Conservation (phyloP, 2,113 vertebrate species). For the Lipophrys pholis region DNA sequence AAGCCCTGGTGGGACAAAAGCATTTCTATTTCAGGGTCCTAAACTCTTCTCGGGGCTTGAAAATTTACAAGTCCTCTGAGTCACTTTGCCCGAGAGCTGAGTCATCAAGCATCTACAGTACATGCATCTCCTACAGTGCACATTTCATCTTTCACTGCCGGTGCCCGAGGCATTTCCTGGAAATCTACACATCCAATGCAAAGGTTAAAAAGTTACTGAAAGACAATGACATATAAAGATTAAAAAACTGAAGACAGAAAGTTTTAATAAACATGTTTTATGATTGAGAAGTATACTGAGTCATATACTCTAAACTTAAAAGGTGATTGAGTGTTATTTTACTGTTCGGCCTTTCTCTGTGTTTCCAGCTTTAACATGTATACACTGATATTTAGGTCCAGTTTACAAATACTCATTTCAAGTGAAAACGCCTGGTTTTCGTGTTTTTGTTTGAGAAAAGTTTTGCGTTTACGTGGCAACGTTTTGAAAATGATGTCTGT, state of each 20-base stretch:
- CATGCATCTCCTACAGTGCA: constrained; percentile 24
- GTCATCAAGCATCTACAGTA: constrained; percentile 36
- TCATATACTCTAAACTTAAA: no score
- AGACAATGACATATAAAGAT: background rate
- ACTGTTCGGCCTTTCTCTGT: no score
- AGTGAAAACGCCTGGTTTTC: no score
- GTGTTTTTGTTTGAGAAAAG: no score
- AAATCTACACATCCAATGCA: background rate
- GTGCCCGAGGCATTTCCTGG: constrained; percentile 18
- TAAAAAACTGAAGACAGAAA: background rate
- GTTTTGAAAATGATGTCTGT: no score
- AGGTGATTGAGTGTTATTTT: no score
- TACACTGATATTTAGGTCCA: no score
- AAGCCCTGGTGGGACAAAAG: constrained; percentile 85
- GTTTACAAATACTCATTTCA: no score
- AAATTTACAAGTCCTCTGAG: constrained; percentile 26
- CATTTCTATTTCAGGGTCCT: constrained; percentile 5
- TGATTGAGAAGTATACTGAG: no score
- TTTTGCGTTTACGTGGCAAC: no score
- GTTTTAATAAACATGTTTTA: background rate
- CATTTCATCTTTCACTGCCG: constrained; percentile 32
- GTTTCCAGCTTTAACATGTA: no score
- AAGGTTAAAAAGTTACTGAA: background rate
- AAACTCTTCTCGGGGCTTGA: background rate
- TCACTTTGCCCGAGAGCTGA: constrained; percentile 44